These are phyloP conservation scores for Cenopis cana DNA, from an alignment of 2,888 invertebrate genomes.

Conservation along the genomic window DNA sequence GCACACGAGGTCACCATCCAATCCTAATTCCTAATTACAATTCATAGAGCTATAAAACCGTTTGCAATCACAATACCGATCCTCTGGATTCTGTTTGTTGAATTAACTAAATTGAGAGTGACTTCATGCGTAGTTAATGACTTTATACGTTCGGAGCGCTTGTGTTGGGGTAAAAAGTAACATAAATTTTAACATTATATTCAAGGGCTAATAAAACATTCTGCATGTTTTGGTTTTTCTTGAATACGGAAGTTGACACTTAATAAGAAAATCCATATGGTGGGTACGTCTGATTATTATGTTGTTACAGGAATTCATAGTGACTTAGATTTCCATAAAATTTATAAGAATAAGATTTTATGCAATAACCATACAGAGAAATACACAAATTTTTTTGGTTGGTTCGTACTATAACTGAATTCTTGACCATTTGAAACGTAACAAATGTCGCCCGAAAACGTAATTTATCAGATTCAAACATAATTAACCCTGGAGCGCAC, in stretches of 20 bases:
- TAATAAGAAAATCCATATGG: too few species aligned
- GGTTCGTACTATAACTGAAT: too few species aligned
- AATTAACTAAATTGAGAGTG: conserved; percentile 69
- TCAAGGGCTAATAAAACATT: neutral
- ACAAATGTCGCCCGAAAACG: neutral
- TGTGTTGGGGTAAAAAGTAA: neutral
- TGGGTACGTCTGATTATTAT: too few species aligned
- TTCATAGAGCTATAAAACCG: conserved; percentile 67
- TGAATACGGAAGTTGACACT: too few species aligned
- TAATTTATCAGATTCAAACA: neutral
- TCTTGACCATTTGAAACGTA: neutral
- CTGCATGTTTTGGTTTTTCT: neutral
- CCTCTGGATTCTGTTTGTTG: conserved; percentile 53
- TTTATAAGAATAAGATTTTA: too few species aligned
- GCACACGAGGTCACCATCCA: conserved; percentile 16
- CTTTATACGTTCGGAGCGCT: conserved; percentile 39
- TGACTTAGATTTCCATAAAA: too few species aligned
- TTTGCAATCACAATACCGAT: conserved; percentile 58
- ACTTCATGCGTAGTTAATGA: conserved; percentile 67
- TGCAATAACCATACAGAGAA: too few species aligned
- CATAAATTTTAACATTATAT: conserved; percentile 27
- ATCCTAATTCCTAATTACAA: conserved; percentile 58
- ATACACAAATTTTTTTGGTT: too few species aligned
- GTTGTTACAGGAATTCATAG: too few species aligned
- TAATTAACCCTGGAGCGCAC: neutral